Base-by-base conservation (phyloP, 2,888 invertebrate genomes). In the Danaus chrysippus region DNA sequence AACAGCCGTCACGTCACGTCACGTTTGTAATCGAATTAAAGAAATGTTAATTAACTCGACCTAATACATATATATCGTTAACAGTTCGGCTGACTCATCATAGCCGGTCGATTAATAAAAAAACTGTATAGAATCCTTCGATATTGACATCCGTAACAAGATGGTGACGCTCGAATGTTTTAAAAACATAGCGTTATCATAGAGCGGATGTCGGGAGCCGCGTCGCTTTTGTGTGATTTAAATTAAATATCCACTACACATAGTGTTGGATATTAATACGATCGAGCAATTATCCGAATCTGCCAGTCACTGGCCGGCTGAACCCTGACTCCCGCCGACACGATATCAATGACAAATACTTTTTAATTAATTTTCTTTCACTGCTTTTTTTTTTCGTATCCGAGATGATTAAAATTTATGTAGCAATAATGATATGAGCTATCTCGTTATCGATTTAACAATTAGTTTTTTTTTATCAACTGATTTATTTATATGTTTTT, bases 141-240 rank as follows among this genome's bases (percentile, higher is more conserved):
- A 70, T 73, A 74, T 76, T 76, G 77, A 78, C 76, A 76, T 66
- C 73, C 72, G 76, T 78, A 78, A 77, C 78, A 75, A 77, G 76
- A 73, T 73, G 71, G 68, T 70, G 69, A 68, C 73, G 70, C 71
- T 73, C 76, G 74, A 72, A 76, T 77, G 76, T 76, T 76, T 75
- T 68, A 81, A 81, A 82, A 79, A 76, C 79, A 78, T 76, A 80
- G 76, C 76, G 79, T 82, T 83, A 81, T 81, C 79, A 81, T 80
- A 82, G 82, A 81, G 78, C 77, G 79, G 79, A 81, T 75, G 75
- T 73, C 79, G 79, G 84, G 80, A 83, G 83, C 79, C 86, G 82
- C 83, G 82, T 84, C 83, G 83, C 84, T 82, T 79, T 89, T 89
- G 87, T 89, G 80, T 83, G 79, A 77, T 82, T 86, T 82, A 86